Evolutionary conservation across 2,888 invertebrate species (phyloP), one percentile per base, ranked within the genome.

Genomic region (Uropetala carovei): DNA sequence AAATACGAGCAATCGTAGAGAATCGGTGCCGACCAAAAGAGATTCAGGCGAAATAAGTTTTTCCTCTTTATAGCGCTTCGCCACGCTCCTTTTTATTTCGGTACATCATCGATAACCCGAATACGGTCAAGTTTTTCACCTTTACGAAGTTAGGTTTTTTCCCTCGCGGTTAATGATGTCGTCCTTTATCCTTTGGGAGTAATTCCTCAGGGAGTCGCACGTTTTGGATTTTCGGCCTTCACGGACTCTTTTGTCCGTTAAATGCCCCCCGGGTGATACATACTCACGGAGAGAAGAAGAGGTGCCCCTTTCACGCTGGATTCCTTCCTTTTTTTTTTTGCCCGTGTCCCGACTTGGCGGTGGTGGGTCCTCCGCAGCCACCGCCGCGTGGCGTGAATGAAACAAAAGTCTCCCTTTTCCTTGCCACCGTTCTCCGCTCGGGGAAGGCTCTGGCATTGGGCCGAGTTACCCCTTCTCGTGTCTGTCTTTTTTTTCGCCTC

Each of bases 361-460:
- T 22, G 84, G 84, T 85, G 22, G 56, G 84, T 18, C 57, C 57
- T 85, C 57, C 84, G 56, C 56, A n/a, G 9, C 75, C n/a, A 22
- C 75, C 27, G 75, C 75, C 75, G 75, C 75, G 75, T 75, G 84
- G 84, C 22, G 57, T 57, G 57, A 56, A 57, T 57, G 57, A 85
- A 85, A 85, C 84, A 3, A 57, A 85, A 85, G 84, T 85, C 84
- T 85, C 84, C 56, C 83, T 56, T 30, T 43, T n/a, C 83, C 57
- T 57, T 85, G 84, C 84, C 84, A 85, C 84, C 16, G 84, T 57
- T 85, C 56, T 84, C 84, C 84, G 83, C 43, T 64, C 64, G 8
- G n/a, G 18, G 22, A n/a, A 27, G 75, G 22, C 75, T 75, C 75
- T 75, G 75, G 75, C 75, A 75, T 27, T 75, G 75, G 75, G 75